Percentiles rank a stretch among this genome's conserved stretches.
Conservation (phyloP, 2,888 invertebrate species). For the Drosophila austrosaltans region DNA sequence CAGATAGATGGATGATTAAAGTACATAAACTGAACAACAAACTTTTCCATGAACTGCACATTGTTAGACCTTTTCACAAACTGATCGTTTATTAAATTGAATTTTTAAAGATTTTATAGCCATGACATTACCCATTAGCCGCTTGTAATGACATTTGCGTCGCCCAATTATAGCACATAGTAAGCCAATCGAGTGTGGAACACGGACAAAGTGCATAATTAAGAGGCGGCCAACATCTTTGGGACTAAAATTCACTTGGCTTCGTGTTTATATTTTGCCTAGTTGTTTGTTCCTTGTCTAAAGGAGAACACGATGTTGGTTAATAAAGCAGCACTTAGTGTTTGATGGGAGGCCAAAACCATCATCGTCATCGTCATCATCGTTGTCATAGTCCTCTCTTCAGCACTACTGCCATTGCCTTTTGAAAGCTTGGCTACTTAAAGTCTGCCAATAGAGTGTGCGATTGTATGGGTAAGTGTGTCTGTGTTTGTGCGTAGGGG, state of each 20-base stretch:
- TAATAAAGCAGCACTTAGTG: conserved; percentile 74
- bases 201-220: conserved; percentile 62
- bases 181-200: conserved; percentile 37
- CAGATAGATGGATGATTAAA: neutral
- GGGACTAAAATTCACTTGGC: conserved; percentile 13
- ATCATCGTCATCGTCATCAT: conserved; percentile 27
- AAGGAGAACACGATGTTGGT: conserved; percentile 38
- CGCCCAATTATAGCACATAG: conserved; percentile 44
- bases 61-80: neutral
- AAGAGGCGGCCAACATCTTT: conserved; percentile 30
- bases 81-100: conserved; percentile 38
- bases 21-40: neutral
- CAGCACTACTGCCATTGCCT: conserved; percentile 39
- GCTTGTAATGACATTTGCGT: conserved; percentile 49
- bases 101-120: conserved; percentile 17
- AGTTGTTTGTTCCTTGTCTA: conserved; percentile 21
- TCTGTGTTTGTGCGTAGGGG: conserved; percentile 30
- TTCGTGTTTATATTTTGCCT: conserved; percentile 46
- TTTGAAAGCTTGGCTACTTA: conserved; percentile 50
- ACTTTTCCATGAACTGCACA: neutral
- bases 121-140: conserved; percentile 47
- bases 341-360: conserved; percentile 44
- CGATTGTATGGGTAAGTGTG: conserved; percentile 7
- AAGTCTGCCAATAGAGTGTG: conserved; percentile 31
- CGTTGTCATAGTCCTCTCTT: conserved; percentile 12